Conservation (phyloP, 1,140 invertebrate species). For the Hyposmocoma kahamanoa region DNA sequence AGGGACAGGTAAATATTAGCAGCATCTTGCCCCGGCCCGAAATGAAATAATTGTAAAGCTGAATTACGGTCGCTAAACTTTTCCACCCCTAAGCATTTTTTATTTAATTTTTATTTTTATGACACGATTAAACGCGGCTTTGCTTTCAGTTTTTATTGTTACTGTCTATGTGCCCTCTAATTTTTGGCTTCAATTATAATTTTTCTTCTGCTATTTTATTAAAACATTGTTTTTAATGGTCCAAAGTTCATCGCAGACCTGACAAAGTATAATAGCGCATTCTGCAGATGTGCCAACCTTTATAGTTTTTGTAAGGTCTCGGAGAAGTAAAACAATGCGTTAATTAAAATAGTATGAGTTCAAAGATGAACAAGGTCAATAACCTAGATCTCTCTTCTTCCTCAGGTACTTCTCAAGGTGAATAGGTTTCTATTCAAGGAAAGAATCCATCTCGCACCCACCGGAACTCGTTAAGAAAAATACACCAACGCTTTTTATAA, state of each 20-base stretch:
- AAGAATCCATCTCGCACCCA: conserved; percentile 50
- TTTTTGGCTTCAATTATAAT: conserved; percentile 69
- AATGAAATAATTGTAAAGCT: conserved; percentile 59
- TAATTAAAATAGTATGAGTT: conserved; percentile 1
- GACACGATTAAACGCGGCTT: conserved; percentile 69
- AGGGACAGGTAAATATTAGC: conserved; percentile 59
- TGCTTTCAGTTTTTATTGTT: conserved; percentile 71
- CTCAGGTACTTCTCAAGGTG: conserved; percentile 73
- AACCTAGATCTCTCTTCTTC: conserved; percentile 55
- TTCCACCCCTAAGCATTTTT: conserved; percentile 65
- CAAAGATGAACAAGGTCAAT: conserved; percentile 29
- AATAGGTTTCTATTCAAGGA: conserved; percentile 66
- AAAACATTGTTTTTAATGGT: conserved; percentile 64
- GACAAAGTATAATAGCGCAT: background rate
- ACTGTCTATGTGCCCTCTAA: conserved; percentile 66
- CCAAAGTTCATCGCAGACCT: conserved; percentile 14
- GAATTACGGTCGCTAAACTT: conserved; percentile 59
- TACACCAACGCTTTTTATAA: conserved; percentile 63
- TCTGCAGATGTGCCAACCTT: conserved; percentile 1
- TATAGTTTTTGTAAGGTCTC: conserved; percentile 15
- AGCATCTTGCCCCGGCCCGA: conserved; percentile 46
- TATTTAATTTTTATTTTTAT: conserved; percentile 73
- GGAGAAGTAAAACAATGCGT: background rate
- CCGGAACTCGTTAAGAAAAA: conserved; percentile 65
- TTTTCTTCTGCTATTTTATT: conserved; percentile 56